Conservation (phyloP, 23 tunicate species). For the Diplosoma virens region DNA sequence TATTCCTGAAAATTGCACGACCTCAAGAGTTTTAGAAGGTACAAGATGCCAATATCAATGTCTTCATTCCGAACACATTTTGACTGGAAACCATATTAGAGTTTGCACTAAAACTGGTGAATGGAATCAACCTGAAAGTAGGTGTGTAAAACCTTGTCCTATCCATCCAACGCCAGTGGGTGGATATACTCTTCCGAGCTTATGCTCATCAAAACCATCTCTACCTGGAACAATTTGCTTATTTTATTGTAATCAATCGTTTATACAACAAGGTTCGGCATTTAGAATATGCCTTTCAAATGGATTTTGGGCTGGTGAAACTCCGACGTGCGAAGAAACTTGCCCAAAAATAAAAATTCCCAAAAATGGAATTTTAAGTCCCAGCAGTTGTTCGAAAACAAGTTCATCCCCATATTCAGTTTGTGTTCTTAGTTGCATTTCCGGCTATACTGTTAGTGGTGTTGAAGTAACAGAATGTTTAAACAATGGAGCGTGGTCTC, state of each 20-base stretch:
- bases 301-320: conserved; percentile 58
- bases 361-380: conserved; percentile 24
- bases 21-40: conserved; percentile 13
- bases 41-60: conserved; percentile 40
- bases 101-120: conserved; percentile 34
- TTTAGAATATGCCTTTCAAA: conserved; percentile 41
- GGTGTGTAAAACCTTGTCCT: conserved; percentile 70
- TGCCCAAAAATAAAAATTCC: conserved; percentile 26
- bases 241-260: conserved; percentile 18
- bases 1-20: conserved; percentile 35
- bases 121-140: conserved; percentile 39
- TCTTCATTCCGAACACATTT: conserved; percentile 33
- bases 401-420: conserved; percentile 12
- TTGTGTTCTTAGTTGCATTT: conserved; percentile 42
- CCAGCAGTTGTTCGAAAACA: conserved; percentile 16
- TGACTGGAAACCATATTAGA: conserved; percentile 21
- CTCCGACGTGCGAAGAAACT: conserved; percentile 26
- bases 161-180: not conserved
- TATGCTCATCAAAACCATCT: conserved; percentile 15
- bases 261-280: conserved; percentile 24
- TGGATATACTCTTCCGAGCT: conserved; percentile 33
- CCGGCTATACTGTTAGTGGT: conserved; percentile 40
- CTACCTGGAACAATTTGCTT: conserved; percentile 45
- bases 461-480: conserved; percentile 18
- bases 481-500: conserved; percentile 46